Percentiles rank a stretch among this genome's conserved stretches.
phyloP scores from a whole-genome alignment of 2,888 invertebrate genomes.

The Helicoverpa assulta region DNA sequence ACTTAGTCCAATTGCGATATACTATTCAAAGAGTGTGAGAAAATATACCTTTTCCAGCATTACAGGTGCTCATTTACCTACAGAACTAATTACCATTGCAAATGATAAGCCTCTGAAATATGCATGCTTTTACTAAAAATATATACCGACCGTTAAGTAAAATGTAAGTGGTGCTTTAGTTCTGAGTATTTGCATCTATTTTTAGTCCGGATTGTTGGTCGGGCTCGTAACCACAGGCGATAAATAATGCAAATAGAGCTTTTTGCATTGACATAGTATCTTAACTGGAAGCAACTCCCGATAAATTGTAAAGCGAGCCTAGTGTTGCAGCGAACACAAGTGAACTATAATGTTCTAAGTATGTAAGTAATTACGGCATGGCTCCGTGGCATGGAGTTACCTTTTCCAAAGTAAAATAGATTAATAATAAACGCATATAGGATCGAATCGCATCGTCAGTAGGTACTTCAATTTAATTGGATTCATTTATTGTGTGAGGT shows the following conservation, averaged over 20 bases:
- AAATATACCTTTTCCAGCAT: constrained; percentile 26
- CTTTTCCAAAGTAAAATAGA: constrained; percentile 9
- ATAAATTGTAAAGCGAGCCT: constrained; percentile 42
- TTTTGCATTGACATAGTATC: constrained; percentile 70
- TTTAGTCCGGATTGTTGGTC: constrained; percentile 81
- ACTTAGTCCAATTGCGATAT: constrained; percentile 36
- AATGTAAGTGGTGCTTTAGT: constrained; percentile 70
- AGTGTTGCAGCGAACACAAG: constrained; percentile 33
- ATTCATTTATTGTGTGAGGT: constrained; percentile 40
- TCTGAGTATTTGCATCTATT: constrained; percentile 77
- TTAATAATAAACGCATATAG: not conserved
- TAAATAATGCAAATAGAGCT: constrained; percentile 80
- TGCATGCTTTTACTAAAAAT: constrained; percentile 60
- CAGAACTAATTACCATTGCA: constrained; percentile 53
- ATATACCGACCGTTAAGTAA: constrained; percentile 62
- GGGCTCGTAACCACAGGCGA: constrained; percentile 76
- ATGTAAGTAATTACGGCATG: constrained; percentile 23
- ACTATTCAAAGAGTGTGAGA: constrained; percentile 46
- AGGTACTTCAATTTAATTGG: constrained; percentile 30
- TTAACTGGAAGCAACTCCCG: constrained; percentile 60
- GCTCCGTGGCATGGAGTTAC: constrained; percentile 7
- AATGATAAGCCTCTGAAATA: constrained; percentile 50
- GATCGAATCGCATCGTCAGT: constrained; percentile 14
- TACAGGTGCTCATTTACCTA: constrained; percentile 36
- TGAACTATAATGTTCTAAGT: constrained; percentile 34